Base-by-base conservation (phyloP, 2,888 invertebrate genomes). In the Flexamia atlantica region DNA sequence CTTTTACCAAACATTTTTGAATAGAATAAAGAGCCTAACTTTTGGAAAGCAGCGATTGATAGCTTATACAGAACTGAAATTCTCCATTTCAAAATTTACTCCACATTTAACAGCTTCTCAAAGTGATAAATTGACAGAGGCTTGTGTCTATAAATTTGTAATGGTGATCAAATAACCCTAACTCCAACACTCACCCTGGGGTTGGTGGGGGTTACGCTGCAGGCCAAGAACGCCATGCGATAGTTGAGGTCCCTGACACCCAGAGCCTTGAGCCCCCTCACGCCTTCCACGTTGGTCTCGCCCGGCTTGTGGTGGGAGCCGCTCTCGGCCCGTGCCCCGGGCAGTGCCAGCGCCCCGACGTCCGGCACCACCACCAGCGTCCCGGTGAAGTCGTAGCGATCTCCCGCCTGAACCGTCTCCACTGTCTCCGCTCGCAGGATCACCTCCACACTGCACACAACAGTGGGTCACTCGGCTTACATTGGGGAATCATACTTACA, bases 331-430 rank as follows among this genome's bases (percentile, higher is more conserved):
- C 95, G 94, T 0, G 97, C 95, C 1, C 98, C 98, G 0, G 99
- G 97, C 86, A 96, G 90, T 7, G 97, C 93, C 64, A 99, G 90
- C 0, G 95, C 95, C 0, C 96, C 95, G 0, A 99, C 97, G 91
- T 99, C 99, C 0, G 99, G 99, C 0, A 99, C 97, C 0, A 99
- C 99, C 89, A 99, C 98, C 20, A 99, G 91, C 0, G 98, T 97
- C 20, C 99, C 99, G 0, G 97, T 98, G 89, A 99, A 98, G 89
- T 98, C 98, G 89, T 97, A 98, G 83, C 92, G 90, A 89, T 94
- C 95, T 72, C 95, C 95, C 88, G 97, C 96, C 92, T 98, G 98
- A 0, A 99, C 98, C 30, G 95, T 95, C 91, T 99, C 99, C 0
- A 99, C 99, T 88, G 96, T 95, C 91, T 99, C 99, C 0, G 98